Percentiles rank a stretch among this genome's conserved stretches.
These are phyloP conservation scores for Bursaphelenchus okinawaensis DNA, from an alignment of 2,888 invertebrate genomes.

Conservation along the genomic window DNA sequence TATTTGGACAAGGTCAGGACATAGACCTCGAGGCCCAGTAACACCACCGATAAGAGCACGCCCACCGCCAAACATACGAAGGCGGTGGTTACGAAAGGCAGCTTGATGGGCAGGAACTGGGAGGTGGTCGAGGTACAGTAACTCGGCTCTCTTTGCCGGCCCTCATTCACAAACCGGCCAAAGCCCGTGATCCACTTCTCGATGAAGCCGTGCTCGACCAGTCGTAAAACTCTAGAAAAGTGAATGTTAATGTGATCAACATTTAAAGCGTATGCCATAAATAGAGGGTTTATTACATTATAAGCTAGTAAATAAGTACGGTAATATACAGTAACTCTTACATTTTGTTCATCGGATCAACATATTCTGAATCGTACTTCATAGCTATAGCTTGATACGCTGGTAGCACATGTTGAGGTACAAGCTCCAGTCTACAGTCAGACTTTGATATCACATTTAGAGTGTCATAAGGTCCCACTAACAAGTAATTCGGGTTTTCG, in stretches of 20 bases:
- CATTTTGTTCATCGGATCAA: conserved; percentile 9
- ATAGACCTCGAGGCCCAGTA: background rate
- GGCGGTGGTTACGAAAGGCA: background rate
- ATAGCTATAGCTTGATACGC: conserved; percentile 43
- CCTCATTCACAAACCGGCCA: background rate
- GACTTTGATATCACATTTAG: conserved; percentile 37
- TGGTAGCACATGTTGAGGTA: conserved; percentile 29
- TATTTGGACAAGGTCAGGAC: background rate
- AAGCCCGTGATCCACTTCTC: conserved; percentile 51
- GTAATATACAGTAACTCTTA: background rate
- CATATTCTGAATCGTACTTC: conserved; percentile 10
- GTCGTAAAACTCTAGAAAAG: conserved; percentile 37
- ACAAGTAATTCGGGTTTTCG: conserved; percentile 29
- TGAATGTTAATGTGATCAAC: no score
- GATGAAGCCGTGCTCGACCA: conserved; percentile 49
- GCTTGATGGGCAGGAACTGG: background rate
- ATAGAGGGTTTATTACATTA: no score
- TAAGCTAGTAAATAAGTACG: background rate
- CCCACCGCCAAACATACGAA: background rate
- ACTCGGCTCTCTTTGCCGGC: background rate
- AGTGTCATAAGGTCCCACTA: conserved; percentile 42
- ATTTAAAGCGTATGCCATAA: no score
- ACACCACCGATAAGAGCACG: background rate
- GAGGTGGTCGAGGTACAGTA: background rate
- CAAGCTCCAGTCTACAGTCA: conserved; percentile 34